Conservation (phyloP, 2,113 vertebrate species). For the Platanista minor region DNA sequence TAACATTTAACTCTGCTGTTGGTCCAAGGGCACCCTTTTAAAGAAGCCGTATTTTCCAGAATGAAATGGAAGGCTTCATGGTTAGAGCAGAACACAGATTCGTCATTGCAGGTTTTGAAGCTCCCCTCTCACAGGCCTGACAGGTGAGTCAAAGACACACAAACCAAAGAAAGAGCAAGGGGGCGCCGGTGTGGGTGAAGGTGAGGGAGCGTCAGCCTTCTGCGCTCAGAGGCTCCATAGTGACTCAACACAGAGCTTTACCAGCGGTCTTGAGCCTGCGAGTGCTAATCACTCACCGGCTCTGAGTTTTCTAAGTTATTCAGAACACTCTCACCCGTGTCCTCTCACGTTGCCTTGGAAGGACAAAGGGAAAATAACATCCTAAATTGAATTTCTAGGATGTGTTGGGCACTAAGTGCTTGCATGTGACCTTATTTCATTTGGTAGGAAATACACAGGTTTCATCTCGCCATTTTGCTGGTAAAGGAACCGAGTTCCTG, state of each 20-base stretch:
- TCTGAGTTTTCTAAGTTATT: background rate
- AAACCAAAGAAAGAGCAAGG: fast-evolving
- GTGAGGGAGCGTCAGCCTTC: background rate
- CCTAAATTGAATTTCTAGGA: background rate
- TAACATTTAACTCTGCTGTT: background rate
- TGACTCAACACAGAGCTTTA: fast-evolving
- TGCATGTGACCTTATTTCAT: background rate
- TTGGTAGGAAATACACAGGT: background rate
- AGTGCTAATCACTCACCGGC: too few relatives aligned
- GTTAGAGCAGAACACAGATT: background rate
- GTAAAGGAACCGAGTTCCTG: background rate
- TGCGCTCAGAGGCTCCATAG: fast-evolving
- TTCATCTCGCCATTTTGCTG: background rate
- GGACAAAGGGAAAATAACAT: background rate
- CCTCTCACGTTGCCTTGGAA: background rate
- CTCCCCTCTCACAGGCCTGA: background rate
- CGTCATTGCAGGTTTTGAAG: background rate
- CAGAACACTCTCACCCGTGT: background rate
- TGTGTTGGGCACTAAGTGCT: background rate
- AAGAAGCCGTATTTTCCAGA: background rate
- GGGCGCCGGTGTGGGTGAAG: too few relatives aligned
- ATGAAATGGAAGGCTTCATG: background rate
- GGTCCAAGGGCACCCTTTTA: background rate
- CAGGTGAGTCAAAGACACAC: background rate
- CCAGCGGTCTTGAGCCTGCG: too few relatives aligned